Evolutionary conservation across 2,888 invertebrate genomes (phyloP).

Genomic region (Phortica okadai): DNA sequence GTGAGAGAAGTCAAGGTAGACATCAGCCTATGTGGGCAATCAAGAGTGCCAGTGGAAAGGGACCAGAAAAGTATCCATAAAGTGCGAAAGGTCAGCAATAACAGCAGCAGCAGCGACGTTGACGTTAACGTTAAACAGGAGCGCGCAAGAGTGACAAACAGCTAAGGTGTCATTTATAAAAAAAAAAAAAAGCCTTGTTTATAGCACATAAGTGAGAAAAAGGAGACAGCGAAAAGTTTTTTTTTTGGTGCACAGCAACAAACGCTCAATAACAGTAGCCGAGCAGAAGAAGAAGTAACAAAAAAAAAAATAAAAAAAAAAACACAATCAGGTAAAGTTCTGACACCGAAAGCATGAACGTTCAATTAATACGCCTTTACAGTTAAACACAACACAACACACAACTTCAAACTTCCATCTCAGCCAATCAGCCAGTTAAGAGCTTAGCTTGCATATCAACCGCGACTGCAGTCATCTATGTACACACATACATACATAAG

Average conservation of each 20-base stretch:
- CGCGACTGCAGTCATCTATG: not conserved
- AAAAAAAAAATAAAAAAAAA: too few relatives aligned
- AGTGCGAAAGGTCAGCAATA: slow-evolving; percentile 74
- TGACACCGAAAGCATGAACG: not conserved
- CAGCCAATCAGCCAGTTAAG: not conserved
- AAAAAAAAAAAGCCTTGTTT: too few relatives aligned
- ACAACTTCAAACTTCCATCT: not conserved
- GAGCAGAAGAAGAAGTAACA: not conserved
- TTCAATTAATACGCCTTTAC: slow-evolving; percentile 3
- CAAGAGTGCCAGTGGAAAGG: slow-evolving; percentile 47
- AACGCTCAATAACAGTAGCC: too few relatives aligned
- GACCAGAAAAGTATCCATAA: slow-evolving; percentile 64
- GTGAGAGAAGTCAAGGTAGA: not conserved
- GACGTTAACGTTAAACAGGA: not conserved
- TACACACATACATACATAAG: not conserved
- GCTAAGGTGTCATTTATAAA: not conserved
- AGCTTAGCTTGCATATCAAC: not conserved
- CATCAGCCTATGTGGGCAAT: slow-evolving; percentile 16
- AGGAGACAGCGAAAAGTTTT: not conserved
- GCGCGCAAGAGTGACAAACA: not conserved
- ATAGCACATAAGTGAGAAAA: not conserved
- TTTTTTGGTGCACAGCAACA: too few relatives aligned
- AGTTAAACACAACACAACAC: not conserved
- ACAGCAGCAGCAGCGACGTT: slow-evolving; percentile 9
- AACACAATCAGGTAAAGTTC: not conserved